These are phyloP conservation scores for Iphiclides podalirius DNA, from an alignment of 2,888 invertebrate species.

Conservation along the genomic window DNA sequence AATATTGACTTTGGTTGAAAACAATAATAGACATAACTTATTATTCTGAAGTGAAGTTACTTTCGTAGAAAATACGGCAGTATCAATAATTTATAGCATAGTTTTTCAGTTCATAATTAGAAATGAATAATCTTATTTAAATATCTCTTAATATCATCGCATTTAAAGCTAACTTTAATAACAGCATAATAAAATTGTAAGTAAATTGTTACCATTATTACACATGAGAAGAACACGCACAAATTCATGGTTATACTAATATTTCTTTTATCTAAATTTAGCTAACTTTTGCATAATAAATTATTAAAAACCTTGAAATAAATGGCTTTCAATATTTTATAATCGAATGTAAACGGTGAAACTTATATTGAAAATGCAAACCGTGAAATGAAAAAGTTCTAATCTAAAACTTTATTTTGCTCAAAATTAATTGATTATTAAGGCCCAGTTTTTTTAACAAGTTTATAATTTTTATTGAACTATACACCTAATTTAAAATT, in stretches of 20 bases:
- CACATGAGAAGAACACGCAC: neutral
- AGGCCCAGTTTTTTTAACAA: neutral
- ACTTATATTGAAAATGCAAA: constrained; percentile 30
- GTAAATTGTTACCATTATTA: constrained; percentile 14
- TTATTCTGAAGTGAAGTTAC: too few relatives aligned
- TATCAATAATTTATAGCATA: too few relatives aligned
- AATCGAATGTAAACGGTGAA: neutral
- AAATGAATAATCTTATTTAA: too few relatives aligned
- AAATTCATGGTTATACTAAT: constrained; percentile 3
- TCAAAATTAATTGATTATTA: neutral
- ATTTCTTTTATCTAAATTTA: neutral
- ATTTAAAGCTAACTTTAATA: too few relatives aligned
- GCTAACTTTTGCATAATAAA: too few relatives aligned
- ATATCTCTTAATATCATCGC: too few relatives aligned
- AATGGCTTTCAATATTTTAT: neutral
- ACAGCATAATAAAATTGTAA: too few relatives aligned
- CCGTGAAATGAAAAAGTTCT: constrained; percentile 40
- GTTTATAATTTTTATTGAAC: neutral
- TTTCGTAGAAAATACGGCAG: too few relatives aligned
- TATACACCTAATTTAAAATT: neutral
- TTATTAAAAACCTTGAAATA: neutral
- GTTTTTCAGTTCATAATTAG: too few relatives aligned
- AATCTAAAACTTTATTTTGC: constrained; percentile 7
- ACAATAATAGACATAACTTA: neutral
- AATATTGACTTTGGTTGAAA: too few relatives aligned